These are phyloP conservation scores for Eristalinus sepulchralis DNA, from an alignment of 2,888 invertebrate species.

Conservation along the genomic window DNA sequence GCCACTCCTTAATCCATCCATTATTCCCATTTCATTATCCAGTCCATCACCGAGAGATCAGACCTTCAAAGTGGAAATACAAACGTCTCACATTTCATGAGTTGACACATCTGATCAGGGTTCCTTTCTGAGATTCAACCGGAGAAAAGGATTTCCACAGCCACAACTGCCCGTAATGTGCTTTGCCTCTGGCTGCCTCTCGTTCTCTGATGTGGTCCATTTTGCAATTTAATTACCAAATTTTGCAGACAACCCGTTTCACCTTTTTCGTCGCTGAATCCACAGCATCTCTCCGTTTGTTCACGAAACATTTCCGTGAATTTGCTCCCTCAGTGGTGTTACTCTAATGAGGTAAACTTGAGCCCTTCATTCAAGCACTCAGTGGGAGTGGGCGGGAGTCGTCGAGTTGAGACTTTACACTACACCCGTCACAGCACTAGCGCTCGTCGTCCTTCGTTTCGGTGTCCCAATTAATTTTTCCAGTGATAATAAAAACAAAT, in stretches of 20 bases:
- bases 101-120: not conserved
- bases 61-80: not conserved
- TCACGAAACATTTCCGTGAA: not conserved
- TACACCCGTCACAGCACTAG: not conserved
- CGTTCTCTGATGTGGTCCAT: conserved; percentile 26
- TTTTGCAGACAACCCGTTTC: conserved; percentile 40
- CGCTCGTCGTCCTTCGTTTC: not conserved
- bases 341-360: conserved; percentile 47
- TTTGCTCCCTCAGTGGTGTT: conserved; percentile 24
- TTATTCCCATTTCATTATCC: too few species aligned
- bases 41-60: too few species aligned
- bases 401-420: not conserved
- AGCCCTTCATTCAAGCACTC: not conserved
- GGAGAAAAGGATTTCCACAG: not conserved
- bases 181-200: not conserved
- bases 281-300: not conserved
- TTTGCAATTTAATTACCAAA: conserved; percentile 62
- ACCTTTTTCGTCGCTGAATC: not conserved
- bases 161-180: not conserved
- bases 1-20: too few species aligned
- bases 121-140: not conserved
- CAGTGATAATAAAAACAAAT: conserved; percentile 62
- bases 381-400: not conserved
- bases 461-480: conserved; percentile 65
- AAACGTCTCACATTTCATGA: not conserved